phyloP scores from a whole-genome alignment of 1,140 invertebrate genomes.

The Propsilocerus akamusi region DNA sequence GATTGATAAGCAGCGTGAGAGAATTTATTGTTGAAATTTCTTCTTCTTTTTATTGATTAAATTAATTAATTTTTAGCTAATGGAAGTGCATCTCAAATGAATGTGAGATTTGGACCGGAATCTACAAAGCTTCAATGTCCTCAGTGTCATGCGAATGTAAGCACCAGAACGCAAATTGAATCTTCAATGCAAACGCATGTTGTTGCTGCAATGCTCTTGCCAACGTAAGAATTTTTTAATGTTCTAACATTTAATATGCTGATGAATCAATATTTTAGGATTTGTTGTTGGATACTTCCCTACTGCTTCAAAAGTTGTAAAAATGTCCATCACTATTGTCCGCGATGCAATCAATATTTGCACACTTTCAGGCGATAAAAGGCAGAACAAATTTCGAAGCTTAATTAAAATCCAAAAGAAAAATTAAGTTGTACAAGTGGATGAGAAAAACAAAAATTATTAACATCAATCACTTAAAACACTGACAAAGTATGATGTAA shows the following conservation, averaged over 20 bases:
- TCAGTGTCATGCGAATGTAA: background rate
- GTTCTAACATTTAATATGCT: background rate
- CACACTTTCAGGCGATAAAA: background rate
- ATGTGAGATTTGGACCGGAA: background rate
- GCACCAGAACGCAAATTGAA: background rate
- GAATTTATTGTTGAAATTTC: no score
- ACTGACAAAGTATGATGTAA: slow-evolving; percentile 3
- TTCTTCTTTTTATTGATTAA: no score
- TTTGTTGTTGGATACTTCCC: background rate
- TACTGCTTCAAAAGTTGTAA: background rate
- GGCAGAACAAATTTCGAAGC: background rate
- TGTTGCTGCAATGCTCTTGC: background rate
- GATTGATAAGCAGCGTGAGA: no score
- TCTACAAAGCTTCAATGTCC: background rate
- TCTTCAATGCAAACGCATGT: background rate
- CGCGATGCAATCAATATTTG: background rate
- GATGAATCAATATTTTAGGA: background rate
- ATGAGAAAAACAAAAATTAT: background rate
- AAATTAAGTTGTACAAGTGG: background rate
- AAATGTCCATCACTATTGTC: background rate
- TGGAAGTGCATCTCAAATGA: background rate
- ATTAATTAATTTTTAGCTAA: background rate
- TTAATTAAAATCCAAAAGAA: background rate
- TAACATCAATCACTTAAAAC: background rate
- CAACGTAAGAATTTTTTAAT: background rate